Evolutionary conservation across 2,888 invertebrate genomes (phyloP), one percentile per base, ranked within the genome.

Genomic region (Drosophila prostipennis): DNA sequence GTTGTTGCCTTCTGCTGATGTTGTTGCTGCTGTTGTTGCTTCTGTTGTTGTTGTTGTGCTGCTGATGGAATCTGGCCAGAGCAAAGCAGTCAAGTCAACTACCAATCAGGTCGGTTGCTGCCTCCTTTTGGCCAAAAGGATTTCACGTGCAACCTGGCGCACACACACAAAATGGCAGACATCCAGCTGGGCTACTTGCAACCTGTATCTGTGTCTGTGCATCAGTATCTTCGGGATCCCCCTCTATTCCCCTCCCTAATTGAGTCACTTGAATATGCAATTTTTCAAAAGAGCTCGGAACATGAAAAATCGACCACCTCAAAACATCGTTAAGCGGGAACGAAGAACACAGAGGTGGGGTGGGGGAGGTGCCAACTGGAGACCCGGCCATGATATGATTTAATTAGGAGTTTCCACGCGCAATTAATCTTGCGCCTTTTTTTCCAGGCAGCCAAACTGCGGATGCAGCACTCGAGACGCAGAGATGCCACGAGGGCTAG

Each of bases 341-440:
- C 45, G 48, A 40, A 8, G 37, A 29, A 8, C 19, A 11, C 52
- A 42, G 19, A 36, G 52, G 49, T n/a, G 29, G 29, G 29, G 29
- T 7, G 55, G 58, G 26, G 42, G 40, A 43, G 36, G 53, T 56
- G 49, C 26, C 54, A 70, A 55, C 53, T 39, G 54, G 42, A 26
- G 42, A 42, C 55, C 36, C 45, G 40, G 48, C 58, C 80, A 68
- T 85, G 77, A 86, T 90, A 90, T 85, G 79, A 90, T 90, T 89
- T 89, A 89, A 90, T 89, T 90, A 91, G 80, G 80, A 81, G 84
- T 89, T 89, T 90, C 89, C 83, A 80, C 80, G 89, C 75, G 83
- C 84, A 90, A 91, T 91, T 89, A 90, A 90, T 90, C 91, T 89
- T 89, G 76, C 32, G 60, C 70, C 75, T 55, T 67, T 78, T 71